A percentile compares a stretch with the other conserved stretches of the same genome.
Conservation (phyloP, 2,113 vertebrate species). For the Anguilla rostrata region DNA sequence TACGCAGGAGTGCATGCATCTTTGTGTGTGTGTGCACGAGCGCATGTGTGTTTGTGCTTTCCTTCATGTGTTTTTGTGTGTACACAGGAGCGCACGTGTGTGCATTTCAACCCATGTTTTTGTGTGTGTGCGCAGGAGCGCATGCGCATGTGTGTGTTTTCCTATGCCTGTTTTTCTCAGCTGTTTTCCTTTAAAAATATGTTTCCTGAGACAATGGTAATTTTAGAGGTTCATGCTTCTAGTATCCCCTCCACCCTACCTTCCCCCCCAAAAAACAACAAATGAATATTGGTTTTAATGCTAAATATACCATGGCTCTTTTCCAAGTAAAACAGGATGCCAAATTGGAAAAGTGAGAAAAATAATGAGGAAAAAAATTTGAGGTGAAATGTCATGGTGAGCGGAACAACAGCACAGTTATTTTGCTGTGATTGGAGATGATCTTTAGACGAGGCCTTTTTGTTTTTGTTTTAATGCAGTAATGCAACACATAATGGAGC, state of each 20-base stretch:
- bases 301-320: slow-evolving; percentile 41
- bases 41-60: neutral
- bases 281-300: slow-evolving; percentile 37
- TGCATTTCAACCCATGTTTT: slow-evolving; percentile 9
- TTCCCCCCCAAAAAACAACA: slow-evolving; percentile 5
- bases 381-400: slow-evolving; percentile 26
- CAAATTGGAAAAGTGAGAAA: slow-evolving; percentile 24
- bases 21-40: neutral
- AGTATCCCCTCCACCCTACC: slow-evolving; percentile 10
- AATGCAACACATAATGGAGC: slow-evolving; percentile 71
- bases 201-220: slow-evolving; percentile 6
- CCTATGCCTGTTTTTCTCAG: neutral
- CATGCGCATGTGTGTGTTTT: neutral
- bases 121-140: neutral
- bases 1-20: neutral
- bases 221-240: slow-evolving; percentile 30
- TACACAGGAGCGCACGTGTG: neutral
- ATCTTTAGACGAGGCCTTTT: neutral
- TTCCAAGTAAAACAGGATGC: slow-evolving; percentile 51
- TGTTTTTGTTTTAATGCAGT: slow-evolving; percentile 56
- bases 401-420: slow-evolving; percentile 35
- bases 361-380: slow-evolving; percentile 27
- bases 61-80: neutral
- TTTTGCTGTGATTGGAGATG: slow-evolving; percentile 19
- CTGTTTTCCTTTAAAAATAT: neutral